phyloP scores from a whole-genome alignment of 1,140 invertebrate species.

The Bombyx mori region ASM3026992v2 NC_085122.1:12830501-12831000 shows the following conservation, averaged over 20 bases:
- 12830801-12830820: too few species aligned
- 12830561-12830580: conserved; percentile 53
- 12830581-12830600: conserved; percentile 40
- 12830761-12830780: too few species aligned
- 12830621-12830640: conserved; percentile 9
- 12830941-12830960: too few species aligned
- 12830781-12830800: too few species aligned
- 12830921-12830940: too few species aligned
- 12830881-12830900: conserved; percentile 2
- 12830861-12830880: not conserved
- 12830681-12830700: conserved; percentile 11
- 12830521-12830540: conserved; percentile 46
- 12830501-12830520: conserved; percentile 16
- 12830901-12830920: not conserved
- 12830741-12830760: too few species aligned
- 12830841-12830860: too few species aligned
- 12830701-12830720: not conserved
- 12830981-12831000: too few species aligned
- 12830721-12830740: too few species aligned
- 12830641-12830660: conserved; percentile 36
- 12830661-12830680: conserved; percentile 16
- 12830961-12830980: too few species aligned
- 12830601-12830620: conserved; percentile 37
- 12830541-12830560: too few species aligned
- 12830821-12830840: too few species aligned